Conservation (phyloP, 1,140 invertebrate genomes). For the Meloidogyne hapla region DNA sequence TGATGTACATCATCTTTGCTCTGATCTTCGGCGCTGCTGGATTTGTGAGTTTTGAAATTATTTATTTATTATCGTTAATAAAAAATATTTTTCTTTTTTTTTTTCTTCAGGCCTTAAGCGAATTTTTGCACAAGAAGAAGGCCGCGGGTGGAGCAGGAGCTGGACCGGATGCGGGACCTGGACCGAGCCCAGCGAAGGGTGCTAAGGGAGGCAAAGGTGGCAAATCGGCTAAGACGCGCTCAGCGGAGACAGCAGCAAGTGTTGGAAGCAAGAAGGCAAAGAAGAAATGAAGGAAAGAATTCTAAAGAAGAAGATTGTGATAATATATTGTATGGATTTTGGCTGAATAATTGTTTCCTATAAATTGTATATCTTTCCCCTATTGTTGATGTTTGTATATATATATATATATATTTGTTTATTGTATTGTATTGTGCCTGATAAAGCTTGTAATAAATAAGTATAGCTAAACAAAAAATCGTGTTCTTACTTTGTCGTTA, state of each 20-base stretch:
- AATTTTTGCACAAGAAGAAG: background rate
- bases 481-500: too few species aligned
- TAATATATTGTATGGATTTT: too few species aligned
- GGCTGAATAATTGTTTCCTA: too few species aligned
- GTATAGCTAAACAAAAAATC: too few species aligned
- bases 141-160: too few species aligned
- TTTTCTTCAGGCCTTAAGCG: background rate
- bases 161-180: too few species aligned
- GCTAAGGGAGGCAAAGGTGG: background rate
- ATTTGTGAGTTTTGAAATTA: background rate
- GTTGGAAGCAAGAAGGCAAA: background rate
- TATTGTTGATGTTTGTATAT: too few species aligned
- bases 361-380: too few species aligned
- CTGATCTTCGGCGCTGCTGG: background rate
- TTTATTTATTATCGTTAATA: background rate
- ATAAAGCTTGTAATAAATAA: too few species aligned
- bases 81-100: background rate
- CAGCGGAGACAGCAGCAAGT: background rate
- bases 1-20: background rate
- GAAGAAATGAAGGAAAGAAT: background rate
- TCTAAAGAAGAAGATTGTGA: background rate
- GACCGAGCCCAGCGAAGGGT: background rate
- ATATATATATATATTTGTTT: too few species aligned
- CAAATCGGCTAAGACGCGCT: background rate
- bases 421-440: too few species aligned